Conservation (phyloP, 2,113 vertebrate genomes). For the Hemibagrus wyckioides region DNA sequence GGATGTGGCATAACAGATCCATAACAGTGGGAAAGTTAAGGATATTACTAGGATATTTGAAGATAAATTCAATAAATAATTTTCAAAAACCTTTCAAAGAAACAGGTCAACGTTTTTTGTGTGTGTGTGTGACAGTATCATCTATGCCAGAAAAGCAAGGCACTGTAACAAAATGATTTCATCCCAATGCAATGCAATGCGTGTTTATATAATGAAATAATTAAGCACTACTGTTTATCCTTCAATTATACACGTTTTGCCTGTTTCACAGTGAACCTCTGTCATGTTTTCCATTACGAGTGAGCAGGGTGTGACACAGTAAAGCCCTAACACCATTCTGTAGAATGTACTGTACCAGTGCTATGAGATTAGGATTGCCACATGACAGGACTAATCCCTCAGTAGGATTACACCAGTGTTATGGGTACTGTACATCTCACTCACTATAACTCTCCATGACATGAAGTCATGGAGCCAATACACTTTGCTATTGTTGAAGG, state of each 20-base stretch:
- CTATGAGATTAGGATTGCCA: slow-evolving; percentile 3
- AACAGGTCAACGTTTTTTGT: neutral
- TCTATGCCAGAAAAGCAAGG: neutral
- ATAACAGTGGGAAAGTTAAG: neutral
- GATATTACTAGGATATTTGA: neutral
- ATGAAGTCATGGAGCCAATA: neutral
- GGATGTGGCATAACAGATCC: neutral
- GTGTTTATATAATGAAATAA: neutral
- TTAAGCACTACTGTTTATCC: neutral
- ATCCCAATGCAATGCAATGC: neutral
- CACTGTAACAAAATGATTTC: neutral
- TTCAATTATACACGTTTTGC: neutral
- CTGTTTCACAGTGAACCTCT: neutral
- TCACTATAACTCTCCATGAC: neutral
- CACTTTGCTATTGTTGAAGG: neutral
- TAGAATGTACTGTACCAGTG: neutral
- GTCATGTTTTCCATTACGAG: neutral
- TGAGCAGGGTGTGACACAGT: neutral
- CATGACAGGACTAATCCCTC: neutral
- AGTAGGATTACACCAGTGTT: neutral
- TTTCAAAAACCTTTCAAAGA: too few species aligned
- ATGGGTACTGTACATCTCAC: neutral
- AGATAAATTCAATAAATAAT: too few species aligned
- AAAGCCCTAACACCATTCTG: neutral
- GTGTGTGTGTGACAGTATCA: neutral